Percentiles rank a stretch among this genome's conserved stretches.
Evolutionary conservation across 2,113 vertebrate genomes (phyloP).

Genomic region (Onychostoma macrolepis): DNA sequence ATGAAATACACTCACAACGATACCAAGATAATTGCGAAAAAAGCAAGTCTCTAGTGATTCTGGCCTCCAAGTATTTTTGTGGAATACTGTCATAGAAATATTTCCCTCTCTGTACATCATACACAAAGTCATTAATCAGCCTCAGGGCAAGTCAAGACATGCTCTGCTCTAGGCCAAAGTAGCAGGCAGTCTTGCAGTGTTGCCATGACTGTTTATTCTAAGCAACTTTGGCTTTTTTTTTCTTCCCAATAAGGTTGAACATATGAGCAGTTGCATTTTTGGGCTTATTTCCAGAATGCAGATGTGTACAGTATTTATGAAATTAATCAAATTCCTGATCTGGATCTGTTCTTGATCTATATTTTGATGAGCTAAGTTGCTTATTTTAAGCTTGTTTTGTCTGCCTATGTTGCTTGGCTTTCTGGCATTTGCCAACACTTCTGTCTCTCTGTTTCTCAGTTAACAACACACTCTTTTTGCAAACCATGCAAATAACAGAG

Average conservation of each 20-base stretch:
- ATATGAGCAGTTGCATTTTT: not conserved
- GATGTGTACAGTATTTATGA: not conserved
- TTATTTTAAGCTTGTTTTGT: not conserved
- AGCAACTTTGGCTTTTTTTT: not conserved
- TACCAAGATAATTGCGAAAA: not conserved
- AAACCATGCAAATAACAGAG: not conserved
- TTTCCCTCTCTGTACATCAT: conserved; percentile 20
- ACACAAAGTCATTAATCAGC: conserved; percentile 42
- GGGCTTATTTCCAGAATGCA: not conserved
- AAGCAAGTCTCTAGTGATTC: not conserved
- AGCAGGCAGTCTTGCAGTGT: not conserved
- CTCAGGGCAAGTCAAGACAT: conserved; percentile 7
- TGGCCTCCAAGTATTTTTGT: conserved; percentile 25
- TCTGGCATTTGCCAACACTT: not conserved
- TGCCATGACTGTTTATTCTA: not conserved
- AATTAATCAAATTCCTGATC: not conserved
- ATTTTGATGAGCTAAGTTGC: not conserved
- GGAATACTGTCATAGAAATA: conserved; percentile 54
- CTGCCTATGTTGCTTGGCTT: not conserved
- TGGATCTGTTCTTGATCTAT: not conserved
- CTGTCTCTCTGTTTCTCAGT: not conserved
- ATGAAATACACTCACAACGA: not conserved
- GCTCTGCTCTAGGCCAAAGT: not conserved
- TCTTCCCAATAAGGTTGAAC: not conserved
- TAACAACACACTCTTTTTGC: not conserved